Percentiles rank a stretch among this genome's conserved stretches.
phyloP scores from a whole-genome alignment of 2,113 vertebrate genomes.

The Azemiops feae region DNA sequence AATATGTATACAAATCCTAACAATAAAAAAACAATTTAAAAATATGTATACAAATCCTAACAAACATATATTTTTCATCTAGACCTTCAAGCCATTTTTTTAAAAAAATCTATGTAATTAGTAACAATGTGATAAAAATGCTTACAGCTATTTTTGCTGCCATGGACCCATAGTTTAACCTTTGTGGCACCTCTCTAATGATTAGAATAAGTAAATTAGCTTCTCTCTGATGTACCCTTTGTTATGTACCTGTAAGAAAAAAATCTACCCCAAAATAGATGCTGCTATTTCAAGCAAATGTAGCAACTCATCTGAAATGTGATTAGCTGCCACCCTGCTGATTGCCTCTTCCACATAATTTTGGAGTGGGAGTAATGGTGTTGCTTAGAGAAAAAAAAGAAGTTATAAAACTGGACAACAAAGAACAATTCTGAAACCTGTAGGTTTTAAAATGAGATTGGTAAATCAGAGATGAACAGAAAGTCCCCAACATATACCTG shows the following conservation, averaged over 20 bases:
- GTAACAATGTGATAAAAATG: conserved; percentile 2
- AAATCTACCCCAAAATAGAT: conserved; percentile 20
- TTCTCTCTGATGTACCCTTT: conserved; percentile 19
- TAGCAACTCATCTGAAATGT: conserved; percentile 19
- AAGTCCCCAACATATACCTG: neutral
- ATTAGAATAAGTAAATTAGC: conserved; percentile 20
- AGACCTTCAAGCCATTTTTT: neutral
- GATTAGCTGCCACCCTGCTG: conserved; percentile 17
- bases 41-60: no score
- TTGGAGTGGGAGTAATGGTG: neutral
- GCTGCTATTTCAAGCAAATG: conserved; percentile 15
- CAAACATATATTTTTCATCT: neutral
- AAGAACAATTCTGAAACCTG: neutral
- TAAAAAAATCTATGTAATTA: neutral
- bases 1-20: no score
- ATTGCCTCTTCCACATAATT: neutral
- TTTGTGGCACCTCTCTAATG: neutral
- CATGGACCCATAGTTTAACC: neutral
- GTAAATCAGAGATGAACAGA: neutral
- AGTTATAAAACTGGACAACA: neutral
- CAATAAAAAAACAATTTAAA: neutral
- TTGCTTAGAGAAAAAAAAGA: neutral
- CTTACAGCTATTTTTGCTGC: conserved; percentile 17
- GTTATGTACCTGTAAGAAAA: conserved; percentile 27
- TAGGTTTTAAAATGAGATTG: neutral